phyloP scores from a whole-genome alignment of 2,797 vertebrate genomes.

The Pachyuromys duprasi region DNA sequence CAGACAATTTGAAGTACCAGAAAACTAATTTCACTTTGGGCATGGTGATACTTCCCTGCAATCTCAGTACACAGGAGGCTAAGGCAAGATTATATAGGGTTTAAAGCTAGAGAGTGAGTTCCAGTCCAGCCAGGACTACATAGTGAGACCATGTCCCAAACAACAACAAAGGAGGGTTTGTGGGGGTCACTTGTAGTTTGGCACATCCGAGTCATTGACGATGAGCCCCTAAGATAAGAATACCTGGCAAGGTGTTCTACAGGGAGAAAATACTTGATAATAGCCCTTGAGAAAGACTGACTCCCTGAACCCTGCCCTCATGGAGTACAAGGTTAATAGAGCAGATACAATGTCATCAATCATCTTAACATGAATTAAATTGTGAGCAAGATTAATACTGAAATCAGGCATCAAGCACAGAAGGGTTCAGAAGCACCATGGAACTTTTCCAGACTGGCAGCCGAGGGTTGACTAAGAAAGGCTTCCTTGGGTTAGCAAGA shows the following conservation, averaged over 20 bases:
- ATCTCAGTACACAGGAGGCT: not conserved
- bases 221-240: not conserved
- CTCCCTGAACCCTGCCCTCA: constrained; percentile 65
- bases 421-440: not conserved
- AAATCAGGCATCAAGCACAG: not conserved
- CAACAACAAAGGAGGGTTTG: not conserved
- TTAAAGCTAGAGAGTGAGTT: not conserved
- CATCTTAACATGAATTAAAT: constrained; percentile 53
- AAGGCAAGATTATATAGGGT: not conserved
- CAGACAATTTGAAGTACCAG: constrained; percentile 1
- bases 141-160: not conserved
- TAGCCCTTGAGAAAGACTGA: constrained; percentile 50
- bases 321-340: constrained; percentile 24
- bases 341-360: constrained; percentile 77
- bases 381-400: constrained; percentile 14
- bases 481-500: not conserved
- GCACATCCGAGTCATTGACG: not conserved
- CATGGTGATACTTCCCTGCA: too few species aligned
- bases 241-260: constrained; percentile 2
- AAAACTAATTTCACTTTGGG: not conserved
- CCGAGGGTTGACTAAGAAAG: constrained; percentile 22
- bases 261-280: constrained; percentile 5
- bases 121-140: not conserved
- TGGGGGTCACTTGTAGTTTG: not conserved
- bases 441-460: not conserved